A percentile compares a stretch with the other conserved stretches of the same genome.
phyloP scores from a whole-genome alignment of 2,113 vertebrate genomes.

The Vanacampus margaritifer region DNA sequence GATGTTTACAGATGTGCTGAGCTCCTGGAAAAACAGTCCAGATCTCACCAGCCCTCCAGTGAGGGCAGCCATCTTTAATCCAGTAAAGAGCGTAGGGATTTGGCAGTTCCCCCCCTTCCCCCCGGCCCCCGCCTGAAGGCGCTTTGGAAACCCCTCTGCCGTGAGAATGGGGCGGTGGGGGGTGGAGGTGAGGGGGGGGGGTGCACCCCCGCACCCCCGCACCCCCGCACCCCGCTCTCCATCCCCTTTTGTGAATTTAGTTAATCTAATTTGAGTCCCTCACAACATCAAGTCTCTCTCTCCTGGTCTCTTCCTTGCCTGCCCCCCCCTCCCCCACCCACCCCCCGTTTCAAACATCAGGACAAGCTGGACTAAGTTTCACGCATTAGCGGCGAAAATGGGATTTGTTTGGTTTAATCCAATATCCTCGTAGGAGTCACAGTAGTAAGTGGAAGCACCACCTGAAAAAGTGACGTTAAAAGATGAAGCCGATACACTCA shows the following conservation, averaged over 20 bases:
- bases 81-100: conserved; percentile 64
- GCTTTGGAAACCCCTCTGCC: conserved; percentile 69
- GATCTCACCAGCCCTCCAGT: conserved; percentile 12
- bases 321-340: conserved; percentile 6
- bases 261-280: conserved; percentile 73
- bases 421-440: conserved; percentile 44
- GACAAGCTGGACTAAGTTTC: conserved; percentile 50
- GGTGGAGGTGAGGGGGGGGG: conserved; percentile 53
- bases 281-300: conserved; percentile 34
- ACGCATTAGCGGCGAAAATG: conserved; percentile 53
- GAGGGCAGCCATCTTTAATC: conserved; percentile 62
- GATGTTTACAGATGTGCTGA: conserved; percentile 68
- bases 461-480: conserved; percentile 13
- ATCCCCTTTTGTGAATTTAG: conserved; percentile 70
- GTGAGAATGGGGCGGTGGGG: conserved; percentile 55
- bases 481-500: background rate
- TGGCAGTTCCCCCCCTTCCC: conserved; percentile 61
- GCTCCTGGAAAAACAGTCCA: conserved; percentile 37
- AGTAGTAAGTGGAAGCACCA: conserved; percentile 21
- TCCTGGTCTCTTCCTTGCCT: conserved; percentile 34
- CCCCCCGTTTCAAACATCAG: conserved; percentile 48
- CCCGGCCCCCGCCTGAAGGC: conserved; percentile 56
- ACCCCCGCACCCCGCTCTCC: background rate
- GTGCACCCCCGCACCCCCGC: background rate
- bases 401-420: conserved; percentile 65